A percentile compares a stretch with the other conserved stretches of the same genome.
phyloP scores from a whole-genome alignment of 2,113 vertebrate genomes.

The Zosterops japonicus region DNA sequence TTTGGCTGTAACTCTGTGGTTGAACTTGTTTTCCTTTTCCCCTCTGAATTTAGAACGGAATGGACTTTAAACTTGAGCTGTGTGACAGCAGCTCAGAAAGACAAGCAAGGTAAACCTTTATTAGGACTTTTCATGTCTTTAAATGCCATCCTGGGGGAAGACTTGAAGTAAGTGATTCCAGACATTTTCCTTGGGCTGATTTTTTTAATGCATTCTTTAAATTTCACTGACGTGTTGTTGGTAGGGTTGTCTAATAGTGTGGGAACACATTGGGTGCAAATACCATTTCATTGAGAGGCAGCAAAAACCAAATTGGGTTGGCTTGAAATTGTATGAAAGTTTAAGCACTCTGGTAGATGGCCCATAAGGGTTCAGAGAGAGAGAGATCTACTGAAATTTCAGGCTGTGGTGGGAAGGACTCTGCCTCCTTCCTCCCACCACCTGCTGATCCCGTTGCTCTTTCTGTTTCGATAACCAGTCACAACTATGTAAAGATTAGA shows the following conservation, averaged over 20 bases:
- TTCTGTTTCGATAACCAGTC: neutral
- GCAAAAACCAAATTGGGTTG: neutral
- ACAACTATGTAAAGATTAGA: neutral
- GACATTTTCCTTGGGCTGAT: neutral
- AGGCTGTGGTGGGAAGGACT: neutral
- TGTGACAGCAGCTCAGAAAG: neutral
- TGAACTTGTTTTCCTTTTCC: neutral
- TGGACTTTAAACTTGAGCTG: neutral
- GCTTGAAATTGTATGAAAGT: neutral
- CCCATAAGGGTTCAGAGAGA: neutral
- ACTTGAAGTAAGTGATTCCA: neutral
- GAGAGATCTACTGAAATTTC: neutral
- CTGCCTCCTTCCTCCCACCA: fast-evolving
- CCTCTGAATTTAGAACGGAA: neutral
- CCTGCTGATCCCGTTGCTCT: neutral
- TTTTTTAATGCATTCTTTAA: neutral
- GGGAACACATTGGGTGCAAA: neutral
- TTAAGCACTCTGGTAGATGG: neutral
- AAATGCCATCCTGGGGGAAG: neutral
- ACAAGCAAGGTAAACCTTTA: constrained; percentile 15
- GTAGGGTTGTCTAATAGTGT: neutral
- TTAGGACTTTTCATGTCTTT: neutral
- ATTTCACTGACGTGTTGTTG: neutral
- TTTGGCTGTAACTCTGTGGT: neutral
- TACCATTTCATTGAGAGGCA: neutral